Evolutionary conservation across 1,140 invertebrate genomes (phyloP), one percentile per base, ranked within the genome.

Genomic region (Drosophila ananassae): DNA sequence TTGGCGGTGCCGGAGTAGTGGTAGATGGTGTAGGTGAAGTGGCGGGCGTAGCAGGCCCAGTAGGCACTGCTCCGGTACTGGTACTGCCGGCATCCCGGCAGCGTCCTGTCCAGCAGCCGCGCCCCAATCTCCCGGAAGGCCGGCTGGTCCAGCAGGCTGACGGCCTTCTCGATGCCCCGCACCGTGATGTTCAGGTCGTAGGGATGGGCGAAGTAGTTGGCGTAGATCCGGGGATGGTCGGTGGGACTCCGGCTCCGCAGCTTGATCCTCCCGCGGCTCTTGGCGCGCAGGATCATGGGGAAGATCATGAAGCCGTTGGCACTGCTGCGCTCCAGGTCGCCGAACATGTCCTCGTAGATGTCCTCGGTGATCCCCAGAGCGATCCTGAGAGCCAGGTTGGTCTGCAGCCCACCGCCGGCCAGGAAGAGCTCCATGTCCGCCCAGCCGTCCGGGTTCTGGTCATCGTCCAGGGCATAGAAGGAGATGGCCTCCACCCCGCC

Each of bases 1-100:
- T 96, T 97, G 83, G 96, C 97, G 0, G 97, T 97, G 0, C 97
- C 96, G 9, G 94, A 93, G n/a, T 95, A 95, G 90, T 97, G 96
- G 79, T 95, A 96, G 46, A 97, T 95, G 0, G 94, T 96, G n/a
- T 94, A 92, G 0, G 96, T 95, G n/a, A 96, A 94, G 50, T 94
- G 92, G 22, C 93, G 93, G 0, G 94, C 92, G 51, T 95, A 92
- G 90, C 96, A 98, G n/a, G 94, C 94, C 92, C 95, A 96, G 82
- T 97, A 97, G 1, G 91, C 92, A 47, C 95, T 94, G 2, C 94
- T 94, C 13, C 93, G 94, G 72, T 94, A 94, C 0, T 90, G 82
- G n/a, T 93, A 93, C 6, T 94, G 92, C 30, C 92, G 81, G 84
- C 96, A 97, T 0, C 93, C 94, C 1, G 94, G 93, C 17, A 96